Evolutionary conservation across 1,140 invertebrate species (phyloP).

Genomic region (Steinernema feltiae): DNA sequence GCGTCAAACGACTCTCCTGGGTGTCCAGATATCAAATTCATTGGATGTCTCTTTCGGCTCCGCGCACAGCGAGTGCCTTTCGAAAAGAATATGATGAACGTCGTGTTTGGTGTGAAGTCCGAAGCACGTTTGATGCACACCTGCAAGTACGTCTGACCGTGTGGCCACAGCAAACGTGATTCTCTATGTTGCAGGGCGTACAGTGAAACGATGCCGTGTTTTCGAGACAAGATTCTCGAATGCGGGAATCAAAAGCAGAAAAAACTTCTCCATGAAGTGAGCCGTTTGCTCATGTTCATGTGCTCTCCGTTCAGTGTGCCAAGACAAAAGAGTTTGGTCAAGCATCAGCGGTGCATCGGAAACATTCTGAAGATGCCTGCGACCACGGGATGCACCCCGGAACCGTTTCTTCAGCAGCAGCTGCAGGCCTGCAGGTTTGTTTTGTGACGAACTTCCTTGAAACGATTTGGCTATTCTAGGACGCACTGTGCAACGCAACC

Average conservation of each 20-base stretch:
- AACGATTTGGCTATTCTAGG: neutral
- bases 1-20: neutral
- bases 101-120: conserved; percentile 31
- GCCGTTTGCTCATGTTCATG: conserved; percentile 38
- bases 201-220: conserved; percentile 35
- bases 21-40: conserved; percentile 31
- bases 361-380: neutral
- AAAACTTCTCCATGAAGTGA: conserved; percentile 32
- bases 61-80: conserved; percentile 35
- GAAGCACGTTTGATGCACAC: conserved; percentile 34
- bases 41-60: conserved; percentile 31
- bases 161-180: neutral
- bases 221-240: conserved; percentile 35
- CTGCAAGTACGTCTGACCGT: conserved; percentile 32
- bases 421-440: neutral
- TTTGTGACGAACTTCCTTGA: neutral
- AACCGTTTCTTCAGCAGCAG: neutral
- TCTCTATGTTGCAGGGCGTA: conserved; percentile 26
- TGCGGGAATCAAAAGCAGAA: conserved; percentile 39
- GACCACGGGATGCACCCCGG: neutral
- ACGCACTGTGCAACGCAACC: neutral
- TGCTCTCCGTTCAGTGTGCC: conserved; percentile 37
- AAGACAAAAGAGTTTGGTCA: conserved; percentile 21
- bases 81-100: conserved; percentile 33
- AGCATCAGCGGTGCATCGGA: conserved; percentile 6